Conservation (phyloP, 2,888 invertebrate species). For the Agrochola macilenta region DNA sequence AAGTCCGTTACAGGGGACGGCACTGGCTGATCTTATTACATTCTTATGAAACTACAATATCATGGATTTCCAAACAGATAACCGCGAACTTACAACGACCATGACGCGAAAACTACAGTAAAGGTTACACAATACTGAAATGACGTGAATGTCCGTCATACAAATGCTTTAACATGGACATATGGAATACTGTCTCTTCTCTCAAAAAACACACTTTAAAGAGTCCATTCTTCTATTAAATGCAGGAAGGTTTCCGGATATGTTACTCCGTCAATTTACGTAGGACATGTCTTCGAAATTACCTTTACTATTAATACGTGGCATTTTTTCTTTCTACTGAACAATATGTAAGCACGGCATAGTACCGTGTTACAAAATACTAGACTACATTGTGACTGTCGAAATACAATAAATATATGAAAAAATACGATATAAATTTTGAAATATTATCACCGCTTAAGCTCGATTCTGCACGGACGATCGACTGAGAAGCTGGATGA, state of each 20-base stretch:
- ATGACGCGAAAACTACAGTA: neutral
- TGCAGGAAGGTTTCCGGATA: constrained; percentile 6
- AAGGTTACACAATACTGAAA: neutral
- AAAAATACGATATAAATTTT: constrained; percentile 36
- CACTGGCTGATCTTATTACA: constrained; percentile 1
- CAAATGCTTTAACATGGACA: neutral
- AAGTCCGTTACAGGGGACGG: constrained; percentile 7
- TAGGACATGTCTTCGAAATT: neutral
- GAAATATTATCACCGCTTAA: constrained; percentile 54
- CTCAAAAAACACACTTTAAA: neutral
- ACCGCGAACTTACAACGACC: neutral
- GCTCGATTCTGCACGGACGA: constrained; percentile 32
- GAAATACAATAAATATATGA: constrained; percentile 37
- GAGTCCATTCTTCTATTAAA: constrained; percentile 12
- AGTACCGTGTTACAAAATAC: constrained; percentile 3
- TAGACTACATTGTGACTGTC: constrained; percentile 16
- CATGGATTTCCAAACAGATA: neutral
- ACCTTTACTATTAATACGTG: constrained; percentile 1
- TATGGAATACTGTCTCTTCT: neutral
- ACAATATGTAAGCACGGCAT: neutral
- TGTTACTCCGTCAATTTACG: neutral
- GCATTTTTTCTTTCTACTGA: neutral
- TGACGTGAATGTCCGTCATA: neutral
- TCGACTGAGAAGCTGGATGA: constrained; percentile 6
- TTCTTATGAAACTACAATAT: neutral